A percentile compares a stretch with the other conserved stretches of the same genome.
These are phyloP conservation scores for Bombus vancouverensis DNA, from an alignment of 1,140 invertebrate genomes.

Conservation along the genomic window DNA sequence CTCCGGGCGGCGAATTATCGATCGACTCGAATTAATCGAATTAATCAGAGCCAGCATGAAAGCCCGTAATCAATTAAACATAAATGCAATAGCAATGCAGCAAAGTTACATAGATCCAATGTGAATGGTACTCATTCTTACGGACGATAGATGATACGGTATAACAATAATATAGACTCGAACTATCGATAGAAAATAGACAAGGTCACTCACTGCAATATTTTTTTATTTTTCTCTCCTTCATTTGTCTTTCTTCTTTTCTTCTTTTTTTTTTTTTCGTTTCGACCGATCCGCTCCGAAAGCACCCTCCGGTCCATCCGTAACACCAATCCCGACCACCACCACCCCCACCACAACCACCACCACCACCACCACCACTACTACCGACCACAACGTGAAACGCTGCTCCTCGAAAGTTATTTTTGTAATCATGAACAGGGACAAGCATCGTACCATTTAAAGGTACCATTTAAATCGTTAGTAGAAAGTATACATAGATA, in stretches of 20 bases:
- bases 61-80: slow-evolving; percentile 52
- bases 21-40: slow-evolving; percentile 47
- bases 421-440: slow-evolving; percentile 60
- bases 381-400: slow-evolving; percentile 18
- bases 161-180: slow-evolving; percentile 79
- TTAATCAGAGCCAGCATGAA: slow-evolving; percentile 44
- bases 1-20: slow-evolving; percentile 20
- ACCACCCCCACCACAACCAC: neutral
- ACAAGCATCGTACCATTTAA: slow-evolving; percentile 18
- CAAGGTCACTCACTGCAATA: slow-evolving; percentile 77
- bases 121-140: slow-evolving; percentile 72
- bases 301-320: slow-evolving; percentile 1
- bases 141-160: slow-evolving; percentile 75
- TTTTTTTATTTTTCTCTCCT: slow-evolving; percentile 53
- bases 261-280: slow-evolving; percentile 6
- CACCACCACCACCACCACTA: neutral
- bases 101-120: slow-evolving; percentile 67
- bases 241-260: slow-evolving; percentile 23
- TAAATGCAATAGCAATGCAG: slow-evolving; percentile 67
- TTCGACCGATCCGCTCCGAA: slow-evolving; percentile 21
- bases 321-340: neutral
- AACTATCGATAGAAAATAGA: slow-evolving; percentile 80
- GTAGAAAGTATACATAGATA: slow-evolving; percentile 43
- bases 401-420: slow-evolving; percentile 55
- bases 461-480: slow-evolving; percentile 40